Conservation (phyloP, 1,140 invertebrate genomes). For the Ceratina calcarata region DNA sequence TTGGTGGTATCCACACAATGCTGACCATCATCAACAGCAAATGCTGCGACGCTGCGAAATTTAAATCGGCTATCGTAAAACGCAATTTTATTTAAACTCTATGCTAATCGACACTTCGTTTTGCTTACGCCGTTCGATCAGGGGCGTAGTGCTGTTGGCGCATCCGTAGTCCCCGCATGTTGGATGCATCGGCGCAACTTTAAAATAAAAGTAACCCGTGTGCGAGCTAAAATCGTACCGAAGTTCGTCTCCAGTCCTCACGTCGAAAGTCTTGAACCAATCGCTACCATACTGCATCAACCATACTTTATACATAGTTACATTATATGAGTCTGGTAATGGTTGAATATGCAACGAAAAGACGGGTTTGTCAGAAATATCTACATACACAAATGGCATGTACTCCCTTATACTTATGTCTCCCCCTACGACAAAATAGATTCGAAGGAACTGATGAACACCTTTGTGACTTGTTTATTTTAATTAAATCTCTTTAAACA, state of each 20-base stretch:
- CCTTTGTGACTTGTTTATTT: too few species aligned
- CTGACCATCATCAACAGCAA: constrained; percentile 78
- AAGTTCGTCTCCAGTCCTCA: constrained; percentile 42
- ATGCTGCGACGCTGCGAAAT: constrained; percentile 67
- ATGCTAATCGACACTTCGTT: background rate
- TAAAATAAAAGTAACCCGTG: constrained; percentile 72
- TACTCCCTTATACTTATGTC: constrained; percentile 58
- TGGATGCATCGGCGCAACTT: constrained; percentile 73
- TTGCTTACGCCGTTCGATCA: constrained; percentile 70
- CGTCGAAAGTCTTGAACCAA: constrained; percentile 38
- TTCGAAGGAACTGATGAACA: background rate
- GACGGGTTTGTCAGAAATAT: constrained; percentile 67
- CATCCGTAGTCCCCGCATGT: constrained; percentile 70
- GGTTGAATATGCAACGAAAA: constrained; percentile 71
- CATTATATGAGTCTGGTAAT: constrained; percentile 70
- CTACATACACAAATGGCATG: constrained; percentile 73
- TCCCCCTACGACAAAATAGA: constrained; percentile 48
- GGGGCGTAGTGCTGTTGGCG: constrained; percentile 73
- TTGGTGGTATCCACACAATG: constrained; percentile 76
- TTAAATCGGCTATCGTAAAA: background rate
- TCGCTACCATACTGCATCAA: constrained; percentile 70
- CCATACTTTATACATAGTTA: constrained; percentile 72
- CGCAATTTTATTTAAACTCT: background rate
- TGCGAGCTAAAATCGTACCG: constrained; percentile 62
- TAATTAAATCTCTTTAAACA: background rate